A percentile compares a stretch with the other conserved stretches of the same genome.
These are phyloP conservation scores for Stenchaetothrips biformis DNA, from an alignment of 2,888 invertebrate genomes.

Conservation along the genomic window DNA sequence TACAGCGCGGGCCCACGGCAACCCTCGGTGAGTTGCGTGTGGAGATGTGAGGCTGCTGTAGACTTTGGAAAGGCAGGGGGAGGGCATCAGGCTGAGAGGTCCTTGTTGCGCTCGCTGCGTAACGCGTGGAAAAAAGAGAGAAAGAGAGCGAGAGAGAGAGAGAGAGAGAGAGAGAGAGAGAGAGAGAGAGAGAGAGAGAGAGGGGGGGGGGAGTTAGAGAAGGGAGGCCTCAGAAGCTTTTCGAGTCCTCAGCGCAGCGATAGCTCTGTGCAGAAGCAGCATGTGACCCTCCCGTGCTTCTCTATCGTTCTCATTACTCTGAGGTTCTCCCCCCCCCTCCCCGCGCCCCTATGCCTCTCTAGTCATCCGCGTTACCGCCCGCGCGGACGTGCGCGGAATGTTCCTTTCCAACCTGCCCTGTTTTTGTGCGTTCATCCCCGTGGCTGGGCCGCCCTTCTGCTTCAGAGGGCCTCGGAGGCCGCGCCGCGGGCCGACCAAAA, in stretches of 20 bases:
- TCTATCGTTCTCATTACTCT: not conserved
- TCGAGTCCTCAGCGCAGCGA: too few relatives aligned
- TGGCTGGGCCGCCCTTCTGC: not conserved
- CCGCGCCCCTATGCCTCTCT: not conserved
- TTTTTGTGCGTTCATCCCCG: not conserved
- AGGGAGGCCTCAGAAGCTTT: not conserved
- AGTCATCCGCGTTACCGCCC: not conserved
- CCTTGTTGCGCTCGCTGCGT: too few relatives aligned
- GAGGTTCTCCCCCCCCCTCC: not conserved
- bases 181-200: not conserved
- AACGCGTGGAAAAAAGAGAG: too few relatives aligned
- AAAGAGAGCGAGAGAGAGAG: too few relatives aligned
- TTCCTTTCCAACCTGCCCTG: constrained; percentile 12
- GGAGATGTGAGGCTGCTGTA: too few relatives aligned
- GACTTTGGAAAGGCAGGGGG: too few relatives aligned
- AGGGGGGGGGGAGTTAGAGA: not conserved
- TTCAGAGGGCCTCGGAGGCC: not conserved
- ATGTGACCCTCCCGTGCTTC: not conserved
- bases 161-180: not conserved
- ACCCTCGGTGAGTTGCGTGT: too few relatives aligned
- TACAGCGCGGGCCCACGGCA: too few relatives aligned
- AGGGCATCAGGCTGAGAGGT: too few relatives aligned
- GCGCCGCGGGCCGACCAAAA: not conserved
- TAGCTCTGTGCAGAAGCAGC: not conserved
- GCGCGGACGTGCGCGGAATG: constrained; percentile 9